Evolutionary conservation across 2,888 invertebrate species (phyloP).

Genomic region (Zhuqinia jingwanae): DNA sequence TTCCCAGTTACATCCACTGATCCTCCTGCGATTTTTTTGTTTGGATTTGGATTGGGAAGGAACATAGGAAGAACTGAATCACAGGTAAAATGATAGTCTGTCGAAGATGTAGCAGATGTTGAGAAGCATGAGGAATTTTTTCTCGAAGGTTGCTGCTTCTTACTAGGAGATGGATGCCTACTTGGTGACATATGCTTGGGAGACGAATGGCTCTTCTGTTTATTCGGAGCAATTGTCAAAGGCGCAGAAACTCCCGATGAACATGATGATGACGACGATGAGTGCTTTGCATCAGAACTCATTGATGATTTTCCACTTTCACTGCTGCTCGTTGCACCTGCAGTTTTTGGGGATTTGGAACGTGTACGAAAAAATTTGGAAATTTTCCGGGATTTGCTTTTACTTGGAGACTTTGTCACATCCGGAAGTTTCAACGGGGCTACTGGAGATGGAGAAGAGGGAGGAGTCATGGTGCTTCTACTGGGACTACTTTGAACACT

Average conservation of each 20-base stretch:
- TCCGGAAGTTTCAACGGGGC: slow-evolving; percentile 62
- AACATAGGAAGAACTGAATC: slow-evolving; percentile 78
- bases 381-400: slow-evolving; percentile 79
- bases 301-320: slow-evolving; percentile 79
- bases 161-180: slow-evolving; percentile 70
- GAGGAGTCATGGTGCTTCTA: slow-evolving; percentile 72
- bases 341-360: slow-evolving; percentile 78
- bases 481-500: slow-evolving; percentile 70
- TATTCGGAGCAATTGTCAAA: not conserved
- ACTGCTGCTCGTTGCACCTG: slow-evolving; percentile 75
- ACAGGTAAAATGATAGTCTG: slow-evolving; percentile 79
- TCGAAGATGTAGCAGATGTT: slow-evolving; percentile 58
- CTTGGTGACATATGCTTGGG: slow-evolving; percentile 75
- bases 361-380: slow-evolving; percentile 78
- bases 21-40: slow-evolving; percentile 52
- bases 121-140: slow-evolving; percentile 66
- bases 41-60: slow-evolving; percentile 76
- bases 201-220: slow-evolving; percentile 70
- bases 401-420: slow-evolving; percentile 77
- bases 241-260: slow-evolving; percentile 73
- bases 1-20: slow-evolving; percentile 62
- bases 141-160: slow-evolving; percentile 70
- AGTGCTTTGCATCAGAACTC: slow-evolving; percentile 75
- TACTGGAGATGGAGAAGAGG: slow-evolving; percentile 68
- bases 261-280: slow-evolving; percentile 77